Evolutionary conservation across 2,113 vertebrate species (phyloP), one percentile per base, ranked within the genome.

Genomic region (Chaetorhynchus papuensis): DNA sequence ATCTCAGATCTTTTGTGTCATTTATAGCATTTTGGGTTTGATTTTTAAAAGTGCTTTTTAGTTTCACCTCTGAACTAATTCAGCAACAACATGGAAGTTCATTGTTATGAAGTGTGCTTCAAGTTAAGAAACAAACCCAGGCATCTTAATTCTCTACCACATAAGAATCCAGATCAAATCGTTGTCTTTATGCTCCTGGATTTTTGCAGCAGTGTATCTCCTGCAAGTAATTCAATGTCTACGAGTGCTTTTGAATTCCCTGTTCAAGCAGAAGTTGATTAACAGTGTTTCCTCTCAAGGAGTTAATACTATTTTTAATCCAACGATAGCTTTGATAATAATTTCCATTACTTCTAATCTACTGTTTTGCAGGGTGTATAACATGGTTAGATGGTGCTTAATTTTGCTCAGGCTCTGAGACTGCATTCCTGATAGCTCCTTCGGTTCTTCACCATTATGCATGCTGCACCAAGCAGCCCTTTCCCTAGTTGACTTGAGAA

Each of bases 251-350:
- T n/a, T 61, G 10, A 92, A 78, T 68, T 79, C 64, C 42, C 45
- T 41, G 4, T 68, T 92, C n/a, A 57, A 76, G 57, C 33, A 59
- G 19, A 79, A 91, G 76, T 45, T 56, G 75, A 88, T 91, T 61
- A 88, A 66, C n/a, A 53, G 26, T 15, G 13, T 37, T 74, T 94
- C 45, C 52, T 87, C 56, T 92, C 50, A 74, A 92, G 53, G 45
- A 92, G 54, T 86, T 83, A 93, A 80, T 63, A 88, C 37, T 83
- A 66, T 63, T 88, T 96, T 94, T 83, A 92, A 93, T 80, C 53
- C 71, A 86, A 49, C n/a, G 45, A 85, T 53, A 77, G 59, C 22
- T 95, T 66, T 61, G 59, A 77, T 74, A 95, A 86, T 57, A 54
- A 93, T 92, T 92, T 92, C 57, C 75, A 65, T 76, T 41, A 65